These are phyloP conservation scores for Karalla daura DNA, from an alignment of 2,797 vertebrate genomes.

Conservation along the genomic window DNA sequence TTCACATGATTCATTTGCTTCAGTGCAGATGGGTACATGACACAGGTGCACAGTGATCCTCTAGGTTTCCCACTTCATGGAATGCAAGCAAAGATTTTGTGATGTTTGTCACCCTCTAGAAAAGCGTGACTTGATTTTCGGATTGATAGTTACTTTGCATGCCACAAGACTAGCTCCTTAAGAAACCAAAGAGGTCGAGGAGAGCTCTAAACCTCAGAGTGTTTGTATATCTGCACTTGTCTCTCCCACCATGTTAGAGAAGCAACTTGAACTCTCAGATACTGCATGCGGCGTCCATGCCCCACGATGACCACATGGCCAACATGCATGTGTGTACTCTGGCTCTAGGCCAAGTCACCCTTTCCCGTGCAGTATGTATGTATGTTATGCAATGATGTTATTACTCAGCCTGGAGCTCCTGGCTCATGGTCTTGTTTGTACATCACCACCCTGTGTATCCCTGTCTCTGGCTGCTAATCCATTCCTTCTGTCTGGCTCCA, in stretches of 20 bases:
- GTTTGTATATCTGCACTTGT: slow-evolving; percentile 44
- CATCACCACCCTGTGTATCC: slow-evolving; percentile 55
- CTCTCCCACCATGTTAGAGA: slow-evolving; percentile 48
- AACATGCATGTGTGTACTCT: slow-evolving; percentile 67
- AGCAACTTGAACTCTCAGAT: slow-evolving; percentile 38
- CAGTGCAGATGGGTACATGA: slow-evolving; percentile 39
- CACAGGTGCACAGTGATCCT: slow-evolving; percentile 22
- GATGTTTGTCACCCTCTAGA: slow-evolving; percentile 12
- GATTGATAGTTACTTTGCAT: slow-evolving; percentile 59
- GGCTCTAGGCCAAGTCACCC: slow-evolving; percentile 45
- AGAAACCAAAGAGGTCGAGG: slow-evolving; percentile 25
- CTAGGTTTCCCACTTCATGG: slow-evolving; percentile 25
- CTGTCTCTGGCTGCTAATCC: slow-evolving; percentile 65
- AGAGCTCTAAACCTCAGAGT: slow-evolving; percentile 30
- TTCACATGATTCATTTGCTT: slow-evolving; percentile 46
- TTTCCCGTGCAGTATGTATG: slow-evolving; percentile 48
- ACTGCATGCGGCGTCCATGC: slow-evolving; percentile 65
- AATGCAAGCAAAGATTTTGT: slow-evolving; percentile 47
- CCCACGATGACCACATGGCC: slow-evolving; percentile 42
- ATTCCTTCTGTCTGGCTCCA: slow-evolving; percentile 56
- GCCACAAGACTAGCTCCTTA: slow-evolving; percentile 35
- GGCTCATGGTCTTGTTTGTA: slow-evolving; percentile 65
- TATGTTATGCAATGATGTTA: slow-evolving; percentile 56
- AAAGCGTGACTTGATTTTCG: slow-evolving; percentile 15
- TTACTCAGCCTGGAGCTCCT: slow-evolving; percentile 58